Conservation (phyloP, 1,140 invertebrate species). For the Leptopilina boulardi region DNA sequence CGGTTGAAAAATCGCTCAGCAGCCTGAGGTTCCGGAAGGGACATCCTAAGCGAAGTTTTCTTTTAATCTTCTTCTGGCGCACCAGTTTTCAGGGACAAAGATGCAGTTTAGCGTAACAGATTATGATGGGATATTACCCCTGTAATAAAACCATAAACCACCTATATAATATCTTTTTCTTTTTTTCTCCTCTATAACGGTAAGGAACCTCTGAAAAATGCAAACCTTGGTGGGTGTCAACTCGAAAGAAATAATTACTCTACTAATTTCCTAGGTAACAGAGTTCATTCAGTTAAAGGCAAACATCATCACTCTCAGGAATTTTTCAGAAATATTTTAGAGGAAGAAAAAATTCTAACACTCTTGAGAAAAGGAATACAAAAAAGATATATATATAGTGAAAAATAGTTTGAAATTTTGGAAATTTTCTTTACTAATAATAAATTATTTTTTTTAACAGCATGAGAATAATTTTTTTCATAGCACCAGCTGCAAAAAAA, state of each 20-base stretch:
- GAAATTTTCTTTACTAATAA: too few species aligned
- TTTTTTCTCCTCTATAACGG: too few species aligned
- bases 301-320: neutral
- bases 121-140: slow-evolving; percentile 61
- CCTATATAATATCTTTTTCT: neutral
- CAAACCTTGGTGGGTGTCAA: slow-evolving; percentile 15
- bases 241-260: neutral
- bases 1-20: slow-evolving; percentile 25
- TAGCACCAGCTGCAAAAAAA: neutral
- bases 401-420: too few species aligned
- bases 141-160: slow-evolving; percentile 71
- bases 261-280: neutral
- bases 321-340: too few species aligned
- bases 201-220: slow-evolving; percentile 44
- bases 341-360: too few species aligned
- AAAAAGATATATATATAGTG: too few species aligned
- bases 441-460: too few species aligned
- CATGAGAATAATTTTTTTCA: too few species aligned
- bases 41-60: slow-evolving; percentile 29
- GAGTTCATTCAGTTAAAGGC: neutral
- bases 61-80: slow-evolving; percentile 36
- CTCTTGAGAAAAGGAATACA: too few species aligned
- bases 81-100: slow-evolving; percentile 69
- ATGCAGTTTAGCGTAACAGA: slow-evolving; percentile 60
- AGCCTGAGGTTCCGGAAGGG: slow-evolving; percentile 16